Evolutionary conservation across 2,797 vertebrate species (phyloP).

Genomic region (Eulemur albifrons): DNA sequence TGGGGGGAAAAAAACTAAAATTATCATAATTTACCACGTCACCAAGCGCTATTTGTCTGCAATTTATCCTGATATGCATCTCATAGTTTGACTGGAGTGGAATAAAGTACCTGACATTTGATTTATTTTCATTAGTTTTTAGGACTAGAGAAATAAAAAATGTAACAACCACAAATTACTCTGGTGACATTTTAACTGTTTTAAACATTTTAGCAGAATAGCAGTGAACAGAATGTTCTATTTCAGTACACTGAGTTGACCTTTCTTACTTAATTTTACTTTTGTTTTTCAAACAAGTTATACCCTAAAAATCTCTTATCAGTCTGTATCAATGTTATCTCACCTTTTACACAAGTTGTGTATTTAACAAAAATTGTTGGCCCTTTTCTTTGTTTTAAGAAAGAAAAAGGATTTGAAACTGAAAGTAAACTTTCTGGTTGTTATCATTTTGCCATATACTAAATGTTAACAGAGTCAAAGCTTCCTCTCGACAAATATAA

Average conservation of each 20-base stretch:
- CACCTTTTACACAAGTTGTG: neutral
- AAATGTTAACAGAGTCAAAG: neutral
- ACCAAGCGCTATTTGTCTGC: neutral
- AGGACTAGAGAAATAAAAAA: slow-evolving; percentile 34
- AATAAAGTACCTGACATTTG: neutral
- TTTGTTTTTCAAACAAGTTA: neutral
- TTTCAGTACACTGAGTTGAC: neutral
- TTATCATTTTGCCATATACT: neutral
- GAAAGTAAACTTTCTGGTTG: slow-evolving; percentile 17
- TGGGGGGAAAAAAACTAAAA: neutral
- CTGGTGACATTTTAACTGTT: neutral
- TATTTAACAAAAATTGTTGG: neutral
- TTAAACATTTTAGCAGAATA: neutral
- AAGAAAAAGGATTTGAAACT: neutral
- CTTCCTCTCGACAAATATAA: neutral
- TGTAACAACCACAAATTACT: slow-evolving; percentile 36
- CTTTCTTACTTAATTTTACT: neutral
- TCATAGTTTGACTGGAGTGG: neutral
- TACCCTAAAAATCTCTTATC: neutral
- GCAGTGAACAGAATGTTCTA: neutral
- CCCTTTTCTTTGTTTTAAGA: slow-evolving; percentile 10
- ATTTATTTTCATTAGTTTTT: slow-evolving; percentile 58
- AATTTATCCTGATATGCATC: neutral
- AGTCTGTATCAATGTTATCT: neutral
- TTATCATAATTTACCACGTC: neutral